Conservation (phyloP, 2,797 vertebrate species). For the Chloroceryle inda region DNA sequence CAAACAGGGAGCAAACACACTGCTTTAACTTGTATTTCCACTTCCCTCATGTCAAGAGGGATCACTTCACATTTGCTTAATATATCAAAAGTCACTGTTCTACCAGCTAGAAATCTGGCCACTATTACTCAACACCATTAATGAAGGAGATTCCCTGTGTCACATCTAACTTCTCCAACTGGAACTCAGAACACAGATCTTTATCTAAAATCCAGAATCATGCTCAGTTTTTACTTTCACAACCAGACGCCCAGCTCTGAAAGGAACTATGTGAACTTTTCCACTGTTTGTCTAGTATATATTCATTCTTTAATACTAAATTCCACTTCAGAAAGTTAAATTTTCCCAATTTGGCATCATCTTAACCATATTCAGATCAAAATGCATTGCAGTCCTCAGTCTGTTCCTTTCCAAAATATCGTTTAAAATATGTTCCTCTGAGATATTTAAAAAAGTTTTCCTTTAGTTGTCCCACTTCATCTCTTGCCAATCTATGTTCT, state of each 20-base stretch:
- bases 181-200: background rate
- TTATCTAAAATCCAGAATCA: background rate
- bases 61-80: background rate
- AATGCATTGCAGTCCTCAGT: background rate
- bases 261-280: background rate
- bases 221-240: background rate
- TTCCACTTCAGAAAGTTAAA: background rate
- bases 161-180: background rate
- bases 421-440: conserved; percentile 2
- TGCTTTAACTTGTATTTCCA: background rate
- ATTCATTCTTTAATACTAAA: background rate
- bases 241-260: background rate
- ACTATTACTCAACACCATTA: background rate
- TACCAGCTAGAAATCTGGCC: background rate
- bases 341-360: conserved; percentile 16
- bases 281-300: background rate
- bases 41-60: background rate
- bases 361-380: conserved; percentile 6
- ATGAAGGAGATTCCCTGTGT: background rate
- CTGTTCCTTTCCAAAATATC: conserved; percentile 10
- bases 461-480: conserved; percentile 31
- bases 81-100: background rate
- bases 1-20: background rate
- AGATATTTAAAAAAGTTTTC: conserved; percentile 8
- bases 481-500: conserved; percentile 49